These are phyloP conservation scores for Coenobita brevimanus DNA, from an alignment of 1,140 invertebrate genomes.

Conservation along the genomic window DNA sequence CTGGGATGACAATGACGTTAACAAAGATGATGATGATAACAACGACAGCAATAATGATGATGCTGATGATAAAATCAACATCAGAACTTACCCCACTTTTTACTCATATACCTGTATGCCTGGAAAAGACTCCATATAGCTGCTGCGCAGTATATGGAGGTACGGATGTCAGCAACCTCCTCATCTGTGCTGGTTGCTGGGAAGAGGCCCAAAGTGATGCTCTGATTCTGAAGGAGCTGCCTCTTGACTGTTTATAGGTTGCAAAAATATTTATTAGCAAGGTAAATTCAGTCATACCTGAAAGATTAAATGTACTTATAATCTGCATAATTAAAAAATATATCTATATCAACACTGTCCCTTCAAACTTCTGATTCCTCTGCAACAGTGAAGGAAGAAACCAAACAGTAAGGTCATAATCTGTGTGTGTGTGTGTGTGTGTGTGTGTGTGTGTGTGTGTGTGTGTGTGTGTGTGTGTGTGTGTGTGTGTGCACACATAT, in stretches of 20 bases:
- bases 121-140: slow-evolving; percentile 97
- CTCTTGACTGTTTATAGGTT: slow-evolving; percentile 84
- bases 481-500: no score
- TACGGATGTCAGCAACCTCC: slow-evolving; percentile 89
- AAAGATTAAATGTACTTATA: no score
- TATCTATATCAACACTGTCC: not conserved
- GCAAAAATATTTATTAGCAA: not conserved
- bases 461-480: no score
- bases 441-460: not conserved
- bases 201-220: slow-evolving; percentile 95
- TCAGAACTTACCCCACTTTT: no score
- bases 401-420: no score
- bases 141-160: slow-evolving; percentile 97
- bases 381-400: no score
- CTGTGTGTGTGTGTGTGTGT: not conserved
- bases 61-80: no score
- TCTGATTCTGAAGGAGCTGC: slow-evolving; percentile 93
- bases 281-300: not conserved
- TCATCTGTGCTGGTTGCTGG: slow-evolving; percentile 88
- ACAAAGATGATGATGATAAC: no score
- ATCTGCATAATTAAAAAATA: not conserved
- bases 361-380: no score
- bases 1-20: no score
- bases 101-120: slow-evolving; percentile 93
- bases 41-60: no score